Conservation (phyloP, 2,113 vertebrate species). For the Pseudonaja textilis region DNA sequence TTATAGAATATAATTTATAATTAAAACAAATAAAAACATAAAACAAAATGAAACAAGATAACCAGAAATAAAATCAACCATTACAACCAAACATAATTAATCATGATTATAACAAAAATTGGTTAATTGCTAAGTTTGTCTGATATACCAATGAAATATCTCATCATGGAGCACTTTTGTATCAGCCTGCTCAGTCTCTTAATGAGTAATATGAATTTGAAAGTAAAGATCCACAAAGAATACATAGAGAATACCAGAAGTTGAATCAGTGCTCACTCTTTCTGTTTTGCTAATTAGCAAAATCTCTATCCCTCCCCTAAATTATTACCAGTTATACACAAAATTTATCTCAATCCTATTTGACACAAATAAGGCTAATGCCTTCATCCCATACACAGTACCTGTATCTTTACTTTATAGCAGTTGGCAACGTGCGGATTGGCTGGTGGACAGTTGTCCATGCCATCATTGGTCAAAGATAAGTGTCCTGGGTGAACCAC, state of each 20-base stretch:
- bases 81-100: neutral
- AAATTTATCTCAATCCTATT: neutral
- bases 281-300: neutral
- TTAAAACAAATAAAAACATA: neutral
- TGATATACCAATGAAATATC: neutral
- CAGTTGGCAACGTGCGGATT: neutral
- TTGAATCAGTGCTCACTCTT: neutral
- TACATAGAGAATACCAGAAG: neutral
- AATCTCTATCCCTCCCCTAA: neutral
- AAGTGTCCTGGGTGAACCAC: too few species aligned
- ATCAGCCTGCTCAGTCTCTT: neutral
- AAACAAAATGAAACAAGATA: neutral
- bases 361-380: neutral
- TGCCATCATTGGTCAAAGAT: too few species aligned
- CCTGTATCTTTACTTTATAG: neutral
- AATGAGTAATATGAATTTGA: neutral
- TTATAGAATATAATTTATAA: neutral
- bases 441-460: too few species aligned
- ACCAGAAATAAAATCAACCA: neutral
- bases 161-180: neutral
- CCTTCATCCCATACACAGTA: neutral
- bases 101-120: neutral
- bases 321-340: neutral
- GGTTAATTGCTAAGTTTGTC: neutral
- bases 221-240: neutral